These are phyloP conservation scores for Poeciliopsis infans DNA, from an alignment of 2,797 vertebrate species.

Conservation along the genomic window DNA sequence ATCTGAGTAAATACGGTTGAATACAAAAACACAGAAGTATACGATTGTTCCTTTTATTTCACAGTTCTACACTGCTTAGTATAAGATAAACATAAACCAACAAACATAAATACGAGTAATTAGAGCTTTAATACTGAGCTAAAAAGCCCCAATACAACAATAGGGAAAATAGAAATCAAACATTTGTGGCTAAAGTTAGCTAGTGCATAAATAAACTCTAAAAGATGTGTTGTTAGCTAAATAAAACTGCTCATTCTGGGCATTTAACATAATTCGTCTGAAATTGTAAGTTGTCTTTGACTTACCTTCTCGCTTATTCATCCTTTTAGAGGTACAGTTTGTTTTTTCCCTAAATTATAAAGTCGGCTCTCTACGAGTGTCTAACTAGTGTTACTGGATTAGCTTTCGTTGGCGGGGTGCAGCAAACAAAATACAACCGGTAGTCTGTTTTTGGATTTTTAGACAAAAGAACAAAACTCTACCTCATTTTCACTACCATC, in stretches of 20 bases:
- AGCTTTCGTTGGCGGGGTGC: neutral
- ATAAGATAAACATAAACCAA: neutral
- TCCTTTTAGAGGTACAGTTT: slow-evolving; percentile 25
- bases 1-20: neutral
- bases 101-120: neutral
- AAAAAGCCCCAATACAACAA: neutral
- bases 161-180: neutral
- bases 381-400: neutral
- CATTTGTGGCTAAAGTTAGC: neutral
- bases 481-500: neutral
- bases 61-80: neutral
- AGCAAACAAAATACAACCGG: neutral
- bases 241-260: neutral
- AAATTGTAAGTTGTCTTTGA: neutral
- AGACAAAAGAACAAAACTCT: neutral
- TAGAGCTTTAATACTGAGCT: neutral
- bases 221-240: neutral
- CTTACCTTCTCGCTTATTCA: slow-evolving; percentile 76
- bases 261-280: neutral
- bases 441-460: neutral
- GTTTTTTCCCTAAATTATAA: neutral
- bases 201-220: neutral
- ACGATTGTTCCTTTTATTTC: neutral
- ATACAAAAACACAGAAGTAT: neutral
- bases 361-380: neutral